Evolutionary conservation across 2,113 vertebrate species (phyloP).

Genomic region (Paramisgurnus dabryanus): DNA sequence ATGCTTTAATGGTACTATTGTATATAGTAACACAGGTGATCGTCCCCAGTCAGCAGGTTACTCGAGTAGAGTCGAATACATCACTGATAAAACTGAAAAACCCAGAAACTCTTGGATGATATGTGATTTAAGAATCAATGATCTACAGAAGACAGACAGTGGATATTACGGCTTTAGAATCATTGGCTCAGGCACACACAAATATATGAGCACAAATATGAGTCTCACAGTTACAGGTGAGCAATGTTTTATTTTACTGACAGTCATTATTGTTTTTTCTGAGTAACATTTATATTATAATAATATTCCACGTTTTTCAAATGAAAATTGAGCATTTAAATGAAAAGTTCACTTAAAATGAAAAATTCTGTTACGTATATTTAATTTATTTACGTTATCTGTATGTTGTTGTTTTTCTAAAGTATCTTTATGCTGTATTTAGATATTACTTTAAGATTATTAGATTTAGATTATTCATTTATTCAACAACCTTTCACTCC

Average conservation of each 20-base stretch:
- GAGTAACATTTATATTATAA: no score
- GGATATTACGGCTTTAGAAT: constrained; percentile 62
- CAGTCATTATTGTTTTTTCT: neutral
- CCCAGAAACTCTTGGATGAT: accelerated
- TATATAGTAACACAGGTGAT: constrained; percentile 17
- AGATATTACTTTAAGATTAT: no score
- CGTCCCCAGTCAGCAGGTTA: constrained; percentile 35
- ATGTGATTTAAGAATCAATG: constrained; percentile 57
- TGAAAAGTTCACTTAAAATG: no score
- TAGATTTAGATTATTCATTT: no score
- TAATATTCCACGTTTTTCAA: no score
- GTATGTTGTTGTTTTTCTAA: no score
- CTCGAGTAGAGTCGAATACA: constrained; percentile 50
- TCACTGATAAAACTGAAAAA: accelerated
- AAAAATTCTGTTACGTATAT: no score
- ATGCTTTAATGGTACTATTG: neutral
- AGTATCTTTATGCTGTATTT: no score
- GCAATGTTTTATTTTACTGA: constrained; percentile 1
- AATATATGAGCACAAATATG: accelerated
- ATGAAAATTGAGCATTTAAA: no score
- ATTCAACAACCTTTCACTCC: neutral
- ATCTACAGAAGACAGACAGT: constrained; percentile 58
- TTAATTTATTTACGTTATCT: no score
- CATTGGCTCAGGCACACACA: accelerated
- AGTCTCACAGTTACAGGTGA: constrained; percentile 57